A percentile compares a stretch with the other conserved stretches of the same genome.
These are phyloP conservation scores for Drosophila sechellia DNA, from an alignment of 1,140 invertebrate genomes.

Conservation along the genomic window DNA sequence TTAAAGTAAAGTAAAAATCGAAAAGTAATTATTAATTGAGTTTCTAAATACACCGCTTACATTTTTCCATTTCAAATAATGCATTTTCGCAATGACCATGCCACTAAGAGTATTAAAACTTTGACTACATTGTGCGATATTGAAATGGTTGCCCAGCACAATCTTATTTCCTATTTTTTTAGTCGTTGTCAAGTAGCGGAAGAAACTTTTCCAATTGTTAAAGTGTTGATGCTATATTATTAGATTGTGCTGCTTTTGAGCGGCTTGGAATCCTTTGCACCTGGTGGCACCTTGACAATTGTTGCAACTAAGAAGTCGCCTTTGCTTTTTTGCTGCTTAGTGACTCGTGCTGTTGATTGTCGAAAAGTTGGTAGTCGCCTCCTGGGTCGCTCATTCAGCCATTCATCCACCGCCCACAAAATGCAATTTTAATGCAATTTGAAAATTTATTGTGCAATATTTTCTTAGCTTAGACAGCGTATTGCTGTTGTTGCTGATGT, in stretches of 20 bases:
- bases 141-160: not conserved
- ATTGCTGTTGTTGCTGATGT: conserved; percentile 10
- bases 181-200: not conserved
- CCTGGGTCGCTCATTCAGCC: conserved; percentile 4
- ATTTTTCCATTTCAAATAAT: not conserved
- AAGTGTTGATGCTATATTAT: conserved; percentile 60
- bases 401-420: conserved; percentile 34
- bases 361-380: conserved; percentile 36
- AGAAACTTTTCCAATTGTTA: conserved; percentile 57
- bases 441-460: conserved; percentile 71
- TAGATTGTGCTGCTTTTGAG: conserved; percentile 44
- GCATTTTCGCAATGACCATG: not conserved
- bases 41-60: no score
- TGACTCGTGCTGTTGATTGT: conserved; percentile 75
- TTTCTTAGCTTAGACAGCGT: conserved; percentile 55
- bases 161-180: not conserved
- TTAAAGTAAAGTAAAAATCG: no score
- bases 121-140: conserved; percentile 3
- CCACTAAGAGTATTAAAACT: conserved; percentile 11
- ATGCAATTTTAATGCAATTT: conserved; percentile 70
- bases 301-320: conserved; percentile 35
- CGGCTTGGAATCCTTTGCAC: conserved; percentile 17
- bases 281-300: conserved; percentile 56
- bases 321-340: conserved; percentile 28
- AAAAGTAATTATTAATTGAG: no score